Evolutionary conservation across 1,140 invertebrate species (phyloP).

Genomic region (Trichonephila clavata): DNA sequence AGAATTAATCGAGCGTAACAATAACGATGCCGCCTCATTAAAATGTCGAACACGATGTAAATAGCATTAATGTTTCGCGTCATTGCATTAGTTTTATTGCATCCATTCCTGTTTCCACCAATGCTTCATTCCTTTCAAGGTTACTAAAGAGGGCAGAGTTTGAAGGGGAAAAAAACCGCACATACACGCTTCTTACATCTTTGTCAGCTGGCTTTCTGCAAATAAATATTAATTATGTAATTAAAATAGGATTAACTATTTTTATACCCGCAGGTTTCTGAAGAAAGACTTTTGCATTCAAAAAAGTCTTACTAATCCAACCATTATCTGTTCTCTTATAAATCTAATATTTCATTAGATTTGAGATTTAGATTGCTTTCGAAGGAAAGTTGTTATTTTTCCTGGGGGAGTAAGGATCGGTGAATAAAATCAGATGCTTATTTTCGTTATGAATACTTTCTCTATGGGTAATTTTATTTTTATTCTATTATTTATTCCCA

Average conservation of each 20-base stretch:
- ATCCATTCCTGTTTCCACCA: background rate
- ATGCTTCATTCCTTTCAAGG: background rate
- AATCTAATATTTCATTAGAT: no score
- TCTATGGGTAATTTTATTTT: no score
- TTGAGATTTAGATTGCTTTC: no score
- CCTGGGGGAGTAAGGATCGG: no score
- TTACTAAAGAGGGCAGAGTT: background rate
- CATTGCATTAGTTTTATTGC: background rate
- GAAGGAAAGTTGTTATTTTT: no score
- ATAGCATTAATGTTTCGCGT: background rate
- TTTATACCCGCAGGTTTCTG: background rate
- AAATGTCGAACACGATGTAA: background rate
- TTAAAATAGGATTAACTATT: background rate
- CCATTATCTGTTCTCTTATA: no score
- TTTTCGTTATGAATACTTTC: no score
- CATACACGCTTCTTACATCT: background rate
- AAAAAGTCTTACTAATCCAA: no score
- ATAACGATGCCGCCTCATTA: background rate
- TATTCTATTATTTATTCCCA: no score
- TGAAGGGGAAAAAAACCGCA: background rate
- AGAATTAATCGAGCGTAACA: background rate
- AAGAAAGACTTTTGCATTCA: background rate
- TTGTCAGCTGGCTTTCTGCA: background rate
- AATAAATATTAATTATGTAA: background rate
- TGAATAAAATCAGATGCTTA: no score